Conservation (phyloP, 2,888 invertebrate genomes). For the Branchipolynoe longqiensis region DNA sequence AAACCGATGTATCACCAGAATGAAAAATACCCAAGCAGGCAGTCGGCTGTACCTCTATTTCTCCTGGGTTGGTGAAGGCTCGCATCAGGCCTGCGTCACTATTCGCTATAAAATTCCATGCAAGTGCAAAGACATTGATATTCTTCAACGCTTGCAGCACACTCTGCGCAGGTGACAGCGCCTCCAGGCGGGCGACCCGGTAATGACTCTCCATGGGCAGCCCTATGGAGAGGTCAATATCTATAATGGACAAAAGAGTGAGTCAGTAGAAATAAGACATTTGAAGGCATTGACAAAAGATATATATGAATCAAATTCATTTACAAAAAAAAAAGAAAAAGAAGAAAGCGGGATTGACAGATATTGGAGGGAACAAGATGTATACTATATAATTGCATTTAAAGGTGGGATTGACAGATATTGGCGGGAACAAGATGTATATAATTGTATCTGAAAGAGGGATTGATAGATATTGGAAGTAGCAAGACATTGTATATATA, state of each 20-base stretch:
- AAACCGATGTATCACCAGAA: too few species aligned
- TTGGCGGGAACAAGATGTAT: too few species aligned
- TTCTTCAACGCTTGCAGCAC: constrained; percentile 1
- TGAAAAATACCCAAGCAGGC: too few species aligned
- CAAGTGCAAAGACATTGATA: constrained; percentile 15
- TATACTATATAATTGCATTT: not conserved
- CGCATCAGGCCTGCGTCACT: not conserved
- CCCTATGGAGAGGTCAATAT: constrained; percentile 75
- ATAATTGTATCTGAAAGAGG: too few species aligned
- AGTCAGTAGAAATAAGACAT: not conserved
- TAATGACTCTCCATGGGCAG: constrained; percentile 70
- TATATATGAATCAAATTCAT: too few species aligned
- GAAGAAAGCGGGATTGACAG: too few species aligned
- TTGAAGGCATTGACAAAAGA: not conserved
- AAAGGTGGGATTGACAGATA: not conserved
- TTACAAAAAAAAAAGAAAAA: too few species aligned
- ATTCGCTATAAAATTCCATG: not conserved
- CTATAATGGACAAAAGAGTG: too few species aligned
- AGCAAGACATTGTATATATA: too few species aligned
- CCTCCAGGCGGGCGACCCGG: constrained; percentile 67
- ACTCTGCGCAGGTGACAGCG: not conserved
- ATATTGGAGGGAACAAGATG: too few species aligned
- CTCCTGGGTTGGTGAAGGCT: constrained; percentile 36
- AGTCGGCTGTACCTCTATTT: too few species aligned
- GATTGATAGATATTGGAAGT: too few species aligned